Evolutionary conservation across 1,140 invertebrate genomes (phyloP).

Genomic region (Drosophila pruinosa): DNA sequence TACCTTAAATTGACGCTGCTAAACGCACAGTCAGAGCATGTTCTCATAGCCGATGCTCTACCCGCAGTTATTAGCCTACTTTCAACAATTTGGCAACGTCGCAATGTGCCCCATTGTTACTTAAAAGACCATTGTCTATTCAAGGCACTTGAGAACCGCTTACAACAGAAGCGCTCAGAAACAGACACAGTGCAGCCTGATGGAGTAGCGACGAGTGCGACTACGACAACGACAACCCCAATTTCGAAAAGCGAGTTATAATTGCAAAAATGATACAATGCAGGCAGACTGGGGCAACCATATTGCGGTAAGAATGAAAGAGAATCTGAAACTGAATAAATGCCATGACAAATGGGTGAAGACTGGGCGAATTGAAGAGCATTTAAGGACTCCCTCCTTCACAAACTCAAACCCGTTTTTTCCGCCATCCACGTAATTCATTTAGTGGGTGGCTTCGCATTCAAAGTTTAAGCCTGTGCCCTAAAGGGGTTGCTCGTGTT

Average conservation of each 20-base stretch:
- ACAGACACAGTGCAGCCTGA: conserved; percentile 31
- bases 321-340: conserved; percentile 61
- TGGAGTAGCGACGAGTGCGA: neutral
- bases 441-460: conserved; percentile 53
- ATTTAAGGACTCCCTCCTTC: conserved; percentile 53
- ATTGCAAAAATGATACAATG: conserved; percentile 66
- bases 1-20: neutral
- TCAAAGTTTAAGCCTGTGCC: conserved; percentile 27
- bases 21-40: neutral
- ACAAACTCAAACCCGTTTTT: conserved; percentile 3
- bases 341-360: conserved; percentile 12
- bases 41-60: neutral
- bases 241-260: conserved; percentile 54
- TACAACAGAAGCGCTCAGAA: conserved; percentile 54
- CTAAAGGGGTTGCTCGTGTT: neutral
- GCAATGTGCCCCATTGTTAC: conserved; percentile 13
- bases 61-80: conserved; percentile 59
- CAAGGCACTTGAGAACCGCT: conserved; percentile 54
- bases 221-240: conserved; percentile 19
- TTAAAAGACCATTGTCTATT: conserved; percentile 52
- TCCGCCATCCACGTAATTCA: conserved; percentile 46
- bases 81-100: conserved; percentile 50
- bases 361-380: neutral
- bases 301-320: conserved; percentile 57
- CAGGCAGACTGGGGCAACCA: conserved; percentile 19